These are phyloP conservation scores for Scomberomorus guttatus DNA, from an alignment of 2,797 vertebrate genomes.

Conservation along the genomic window DNA sequence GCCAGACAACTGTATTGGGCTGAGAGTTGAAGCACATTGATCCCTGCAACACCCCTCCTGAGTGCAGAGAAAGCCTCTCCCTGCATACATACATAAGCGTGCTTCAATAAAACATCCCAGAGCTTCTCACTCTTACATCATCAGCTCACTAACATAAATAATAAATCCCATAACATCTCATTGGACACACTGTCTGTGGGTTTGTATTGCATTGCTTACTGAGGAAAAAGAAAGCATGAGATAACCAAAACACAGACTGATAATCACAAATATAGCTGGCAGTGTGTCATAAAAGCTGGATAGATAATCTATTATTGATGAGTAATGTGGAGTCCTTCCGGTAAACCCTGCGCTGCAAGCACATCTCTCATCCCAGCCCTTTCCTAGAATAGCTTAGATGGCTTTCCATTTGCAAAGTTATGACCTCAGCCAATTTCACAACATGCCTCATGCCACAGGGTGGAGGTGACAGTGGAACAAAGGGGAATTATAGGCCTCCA, in stretches of 20 bases:
- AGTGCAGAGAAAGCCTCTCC: slow-evolving; percentile 55
- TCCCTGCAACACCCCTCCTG: slow-evolving; percentile 44
- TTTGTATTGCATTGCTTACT: slow-evolving; percentile 13
- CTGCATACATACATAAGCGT: slow-evolving; percentile 58
- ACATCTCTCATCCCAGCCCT: slow-evolving; percentile 66
- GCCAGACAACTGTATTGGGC: slow-evolving; percentile 43
- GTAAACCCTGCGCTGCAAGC: slow-evolving; percentile 69
- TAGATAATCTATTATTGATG: slow-evolving; percentile 82
- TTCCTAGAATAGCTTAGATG: slow-evolving; percentile 77
- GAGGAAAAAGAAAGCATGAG: slow-evolving; percentile 9
- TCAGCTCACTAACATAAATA: slow-evolving; percentile 75
- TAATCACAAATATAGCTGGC: slow-evolving; percentile 50
- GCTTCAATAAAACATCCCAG: slow-evolving; percentile 74
- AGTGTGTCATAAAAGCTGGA: slow-evolving; percentile 59
- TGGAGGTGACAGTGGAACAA: slow-evolving; percentile 2
- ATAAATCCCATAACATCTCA: slow-evolving; percentile 66
- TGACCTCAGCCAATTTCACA: slow-evolving; percentile 61
- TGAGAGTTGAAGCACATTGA: slow-evolving; percentile 67
- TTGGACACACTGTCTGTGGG: slow-evolving; percentile 27
- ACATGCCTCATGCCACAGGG: slow-evolving; percentile 20
- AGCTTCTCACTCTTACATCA: slow-evolving; percentile 76
- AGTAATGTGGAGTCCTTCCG: slow-evolving; percentile 77
- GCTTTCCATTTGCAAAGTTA: slow-evolving; percentile 60
- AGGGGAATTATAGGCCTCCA: background rate
- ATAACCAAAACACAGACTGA: slow-evolving; percentile 37